Evolutionary conservation across 2,797 vertebrate species (phyloP).

Genomic region (Falco berigora): DNA sequence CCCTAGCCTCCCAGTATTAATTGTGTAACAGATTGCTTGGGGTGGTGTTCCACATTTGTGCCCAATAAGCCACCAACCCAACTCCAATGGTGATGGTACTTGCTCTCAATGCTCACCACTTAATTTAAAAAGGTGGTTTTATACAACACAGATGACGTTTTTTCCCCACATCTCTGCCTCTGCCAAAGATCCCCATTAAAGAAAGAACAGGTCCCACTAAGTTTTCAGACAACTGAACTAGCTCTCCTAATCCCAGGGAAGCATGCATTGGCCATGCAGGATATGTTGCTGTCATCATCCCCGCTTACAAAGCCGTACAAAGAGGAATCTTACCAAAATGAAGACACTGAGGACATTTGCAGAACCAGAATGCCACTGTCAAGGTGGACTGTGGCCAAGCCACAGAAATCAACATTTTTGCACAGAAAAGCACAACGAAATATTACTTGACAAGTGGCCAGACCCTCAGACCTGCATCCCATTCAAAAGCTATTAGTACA

Average conservation of each 20-base stretch:
- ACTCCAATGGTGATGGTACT: fast-evolving
- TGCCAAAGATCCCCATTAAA: neutral
- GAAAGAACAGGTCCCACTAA: neutral
- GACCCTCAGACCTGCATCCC: neutral
- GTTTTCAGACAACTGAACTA: neutral
- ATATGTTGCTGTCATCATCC: neutral
- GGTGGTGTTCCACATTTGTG: neutral
- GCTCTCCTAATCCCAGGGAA: neutral
- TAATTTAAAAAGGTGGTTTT: neutral
- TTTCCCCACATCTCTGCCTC: neutral
- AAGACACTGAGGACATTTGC: neutral
- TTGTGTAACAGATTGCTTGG: neutral
- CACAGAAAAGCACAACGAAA: neutral
- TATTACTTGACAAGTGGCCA: neutral
- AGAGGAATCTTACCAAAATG: neutral
- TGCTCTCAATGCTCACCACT: neutral
- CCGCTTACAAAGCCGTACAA: neutral
- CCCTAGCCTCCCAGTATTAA: neutral
- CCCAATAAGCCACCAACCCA: neutral
- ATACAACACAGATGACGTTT: neutral
- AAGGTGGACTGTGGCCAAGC: neutral
- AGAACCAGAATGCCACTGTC: neutral
- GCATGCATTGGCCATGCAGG: fast-evolving
- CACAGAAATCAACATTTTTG: neutral
- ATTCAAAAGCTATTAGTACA: neutral